Conservation (phyloP, 2,888 invertebrate species). For the Linyphia triangularis region DNA sequence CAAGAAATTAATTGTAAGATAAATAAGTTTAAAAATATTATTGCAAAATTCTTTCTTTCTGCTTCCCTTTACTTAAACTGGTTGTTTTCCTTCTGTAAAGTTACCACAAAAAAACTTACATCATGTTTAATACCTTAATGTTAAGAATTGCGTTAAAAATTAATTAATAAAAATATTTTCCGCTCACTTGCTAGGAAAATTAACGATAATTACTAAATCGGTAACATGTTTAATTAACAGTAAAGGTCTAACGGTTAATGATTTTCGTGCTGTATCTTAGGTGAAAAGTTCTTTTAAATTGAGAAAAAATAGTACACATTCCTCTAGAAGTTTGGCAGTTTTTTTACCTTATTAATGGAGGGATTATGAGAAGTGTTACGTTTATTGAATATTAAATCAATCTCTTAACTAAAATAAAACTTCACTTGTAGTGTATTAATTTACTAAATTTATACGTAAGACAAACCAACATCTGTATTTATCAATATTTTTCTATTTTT, state of each 20-base stretch:
- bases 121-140: constrained; percentile 27
- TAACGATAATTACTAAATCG: constrained; percentile 66
- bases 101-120: constrained; percentile 23
- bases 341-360: background rate
- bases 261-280: constrained; percentile 57
- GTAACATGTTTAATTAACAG: constrained; percentile 68
- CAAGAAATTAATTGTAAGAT: constrained; percentile 10
- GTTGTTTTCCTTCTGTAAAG: background rate
- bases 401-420: too few species aligned
- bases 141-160: constrained; percentile 61
- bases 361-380: background rate
- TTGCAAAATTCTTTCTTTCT: constrained; percentile 4
- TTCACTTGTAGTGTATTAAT: too few species aligned
- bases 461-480: too few species aligned
- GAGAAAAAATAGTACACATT: background rate
- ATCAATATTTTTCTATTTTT: too few species aligned
- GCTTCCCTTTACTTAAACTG: constrained; percentile 3
- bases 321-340: background rate
- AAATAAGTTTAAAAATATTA: constrained; percentile 27
- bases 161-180: constrained; percentile 69
- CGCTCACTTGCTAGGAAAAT: constrained; percentile 56
- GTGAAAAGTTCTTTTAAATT: constrained; percentile 26
- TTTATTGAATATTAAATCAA: background rate
- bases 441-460: too few species aligned
- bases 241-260: constrained; percentile 56